Conservation (phyloP, 1,140 invertebrate genomes). For the Pogonomyrmex californicus region DNA sequence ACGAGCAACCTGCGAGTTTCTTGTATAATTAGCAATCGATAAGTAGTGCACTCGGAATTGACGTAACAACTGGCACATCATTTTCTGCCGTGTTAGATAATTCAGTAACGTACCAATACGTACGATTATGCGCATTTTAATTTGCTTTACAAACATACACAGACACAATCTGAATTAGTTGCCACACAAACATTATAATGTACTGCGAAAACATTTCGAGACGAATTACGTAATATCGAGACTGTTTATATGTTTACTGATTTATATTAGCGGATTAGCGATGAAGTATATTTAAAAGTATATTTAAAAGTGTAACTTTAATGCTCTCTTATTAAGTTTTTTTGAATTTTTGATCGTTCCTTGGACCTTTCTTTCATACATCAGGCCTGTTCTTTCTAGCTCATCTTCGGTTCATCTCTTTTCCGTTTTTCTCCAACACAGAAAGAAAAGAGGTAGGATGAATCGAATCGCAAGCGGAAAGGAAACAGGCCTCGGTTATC, state of each 20-base stretch:
- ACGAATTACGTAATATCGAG: background rate
- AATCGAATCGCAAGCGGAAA: no score
- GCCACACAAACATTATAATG: background rate
- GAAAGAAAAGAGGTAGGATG: no score
- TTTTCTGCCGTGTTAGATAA: constrained; percentile 25
- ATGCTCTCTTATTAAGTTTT: background rate
- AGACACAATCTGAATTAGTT: background rate
- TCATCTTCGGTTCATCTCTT: no score
- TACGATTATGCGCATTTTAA: background rate
- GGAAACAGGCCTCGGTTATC: background rate
- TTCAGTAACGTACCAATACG: background rate
- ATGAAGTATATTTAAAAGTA: background rate
- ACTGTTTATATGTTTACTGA: background rate
- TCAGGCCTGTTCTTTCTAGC: no score
- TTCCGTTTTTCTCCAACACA: no score
- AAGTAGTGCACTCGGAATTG: constrained; percentile 24
- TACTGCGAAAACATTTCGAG: background rate
- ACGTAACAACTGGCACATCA: constrained; percentile 24
- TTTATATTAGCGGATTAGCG: background rate
- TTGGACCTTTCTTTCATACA: no score
- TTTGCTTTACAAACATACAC: background rate
- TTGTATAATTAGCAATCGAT: constrained; percentile 54
- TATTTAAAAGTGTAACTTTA: background rate
- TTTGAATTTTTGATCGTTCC: background rate
- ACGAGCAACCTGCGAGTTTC: background rate